These are phyloP conservation scores for Argyrosomus regius DNA, from an alignment of 2,797 vertebrate genomes.

Conservation along the genomic window DNA sequence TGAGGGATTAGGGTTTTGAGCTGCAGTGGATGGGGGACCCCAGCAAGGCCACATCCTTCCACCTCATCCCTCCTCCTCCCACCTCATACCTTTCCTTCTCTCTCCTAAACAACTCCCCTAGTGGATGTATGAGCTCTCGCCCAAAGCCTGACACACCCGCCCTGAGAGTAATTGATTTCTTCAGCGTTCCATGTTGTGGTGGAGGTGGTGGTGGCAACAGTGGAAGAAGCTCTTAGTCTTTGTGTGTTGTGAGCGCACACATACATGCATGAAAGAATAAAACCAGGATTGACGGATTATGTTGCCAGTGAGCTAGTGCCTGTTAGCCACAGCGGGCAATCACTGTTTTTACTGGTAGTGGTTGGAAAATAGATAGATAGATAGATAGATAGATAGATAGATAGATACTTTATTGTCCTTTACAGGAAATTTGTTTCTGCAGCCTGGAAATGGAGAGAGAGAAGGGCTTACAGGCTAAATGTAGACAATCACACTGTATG, in stretches of 20 bases:
- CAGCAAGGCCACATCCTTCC: slow-evolving; percentile 61
- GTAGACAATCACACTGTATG: not conserved
- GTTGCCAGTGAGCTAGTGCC: slow-evolving; percentile 24
- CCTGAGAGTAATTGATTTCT: slow-evolving; percentile 84
- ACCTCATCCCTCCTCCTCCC: slow-evolving; percentile 56
- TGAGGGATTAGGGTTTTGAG: slow-evolving; percentile 76
- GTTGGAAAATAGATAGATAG: not conserved
- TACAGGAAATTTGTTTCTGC: no score
- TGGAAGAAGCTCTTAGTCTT: slow-evolving; percentile 63
- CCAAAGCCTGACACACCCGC: slow-evolving; percentile 60
- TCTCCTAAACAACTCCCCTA: slow-evolving; percentile 70
- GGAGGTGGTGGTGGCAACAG: slow-evolving; percentile 37
- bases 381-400: no score
- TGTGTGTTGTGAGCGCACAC: slow-evolving; percentile 58
- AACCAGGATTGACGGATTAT: slow-evolving; percentile 60
- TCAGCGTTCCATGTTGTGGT: slow-evolving; percentile 61
- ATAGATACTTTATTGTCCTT: no score
- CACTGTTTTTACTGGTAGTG: slow-evolving; percentile 28
- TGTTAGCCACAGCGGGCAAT: slow-evolving; percentile 37
- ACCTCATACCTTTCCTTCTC: slow-evolving; percentile 50
- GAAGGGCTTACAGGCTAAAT: not conserved
- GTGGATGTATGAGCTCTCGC: slow-evolving; percentile 72
- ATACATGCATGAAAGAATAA: slow-evolving; percentile 66
- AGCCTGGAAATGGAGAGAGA: not conserved
- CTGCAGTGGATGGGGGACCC: slow-evolving; percentile 66